These are phyloP conservation scores for Arenaria interpres DNA, from an alignment of 2,113 vertebrate genomes.

Conservation along the genomic window DNA sequence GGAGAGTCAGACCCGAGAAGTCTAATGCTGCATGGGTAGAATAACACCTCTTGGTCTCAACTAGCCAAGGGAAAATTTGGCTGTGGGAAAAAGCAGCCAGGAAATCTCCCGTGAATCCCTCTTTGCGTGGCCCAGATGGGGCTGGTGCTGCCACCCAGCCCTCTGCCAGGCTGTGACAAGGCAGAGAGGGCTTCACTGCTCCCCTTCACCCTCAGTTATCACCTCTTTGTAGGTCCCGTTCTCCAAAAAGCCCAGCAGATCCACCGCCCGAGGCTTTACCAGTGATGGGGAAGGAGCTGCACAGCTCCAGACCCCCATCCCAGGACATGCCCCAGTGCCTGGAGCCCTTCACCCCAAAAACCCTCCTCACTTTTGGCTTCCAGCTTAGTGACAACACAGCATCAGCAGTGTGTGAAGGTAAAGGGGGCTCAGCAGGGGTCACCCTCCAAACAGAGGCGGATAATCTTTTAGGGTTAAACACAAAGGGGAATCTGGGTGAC, in stretches of 20 bases:
- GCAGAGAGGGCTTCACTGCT: not conserved
- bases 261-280: not conserved
- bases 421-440: not conserved
- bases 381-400: not conserved
- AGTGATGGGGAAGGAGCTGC: not conserved
- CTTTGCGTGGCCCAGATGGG: not conserved
- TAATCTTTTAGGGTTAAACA: not conserved
- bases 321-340: not conserved
- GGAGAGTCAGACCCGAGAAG: not conserved
- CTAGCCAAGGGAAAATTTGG: too few relatives aligned
- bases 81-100: not conserved
- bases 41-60: not conserved
- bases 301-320: not conserved
- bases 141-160: not conserved
- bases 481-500: too few relatives aligned
- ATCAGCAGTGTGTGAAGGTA: accelerated
- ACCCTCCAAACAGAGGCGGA: too few relatives aligned
- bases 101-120: not conserved
- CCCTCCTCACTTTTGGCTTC: not conserved
- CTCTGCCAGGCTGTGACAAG: not conserved
- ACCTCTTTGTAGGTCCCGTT: not conserved
- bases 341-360: not conserved
- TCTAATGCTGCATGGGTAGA: not conserved
- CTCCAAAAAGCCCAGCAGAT: not conserved
- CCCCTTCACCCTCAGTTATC: not conserved